phyloP scores from a whole-genome alignment of 1,140 invertebrate species.

The Trichonephila clavipes region DNA sequence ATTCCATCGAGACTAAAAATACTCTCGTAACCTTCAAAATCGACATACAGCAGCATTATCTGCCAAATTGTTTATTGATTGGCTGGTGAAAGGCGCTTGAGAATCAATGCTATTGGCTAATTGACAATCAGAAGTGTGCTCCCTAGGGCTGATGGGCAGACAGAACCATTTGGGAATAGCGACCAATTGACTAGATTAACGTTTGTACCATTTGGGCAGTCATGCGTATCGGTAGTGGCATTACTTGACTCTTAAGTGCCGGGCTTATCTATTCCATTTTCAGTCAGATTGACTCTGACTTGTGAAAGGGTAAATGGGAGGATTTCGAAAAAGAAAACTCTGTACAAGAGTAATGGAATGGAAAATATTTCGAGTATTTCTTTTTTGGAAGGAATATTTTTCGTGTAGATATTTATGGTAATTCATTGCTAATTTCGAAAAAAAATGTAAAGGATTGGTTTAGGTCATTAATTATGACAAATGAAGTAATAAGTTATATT shows the following conservation, averaged over 20 bases:
- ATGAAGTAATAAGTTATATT: too few species aligned
- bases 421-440: background rate
- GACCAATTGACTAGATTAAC: conserved; percentile 63
- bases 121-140: conserved; percentile 16
- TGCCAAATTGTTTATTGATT: conserved; percentile 57
- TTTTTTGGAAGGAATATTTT: background rate
- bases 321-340: background rate
- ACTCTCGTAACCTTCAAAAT: conserved; percentile 5
- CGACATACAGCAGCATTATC: conserved; percentile 24
- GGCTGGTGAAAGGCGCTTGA: conserved; percentile 29
- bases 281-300: background rate
- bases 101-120: conserved; percentile 52
- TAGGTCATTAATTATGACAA: too few species aligned
- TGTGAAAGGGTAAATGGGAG: background rate
- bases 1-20: conserved; percentile 15
- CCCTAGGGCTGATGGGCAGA: conserved; percentile 30
- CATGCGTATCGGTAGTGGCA: background rate
- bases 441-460: background rate
- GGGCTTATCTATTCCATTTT: background rate
- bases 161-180: conserved; percentile 16
- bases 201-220: conserved; percentile 21
- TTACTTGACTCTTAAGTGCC: conserved; percentile 2
- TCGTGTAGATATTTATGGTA: background rate
- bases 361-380: background rate
- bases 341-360: background rate